These are phyloP conservation scores for Micromys minutus DNA, from an alignment of 2,113 vertebrate species.

Conservation along the genomic window DNA sequence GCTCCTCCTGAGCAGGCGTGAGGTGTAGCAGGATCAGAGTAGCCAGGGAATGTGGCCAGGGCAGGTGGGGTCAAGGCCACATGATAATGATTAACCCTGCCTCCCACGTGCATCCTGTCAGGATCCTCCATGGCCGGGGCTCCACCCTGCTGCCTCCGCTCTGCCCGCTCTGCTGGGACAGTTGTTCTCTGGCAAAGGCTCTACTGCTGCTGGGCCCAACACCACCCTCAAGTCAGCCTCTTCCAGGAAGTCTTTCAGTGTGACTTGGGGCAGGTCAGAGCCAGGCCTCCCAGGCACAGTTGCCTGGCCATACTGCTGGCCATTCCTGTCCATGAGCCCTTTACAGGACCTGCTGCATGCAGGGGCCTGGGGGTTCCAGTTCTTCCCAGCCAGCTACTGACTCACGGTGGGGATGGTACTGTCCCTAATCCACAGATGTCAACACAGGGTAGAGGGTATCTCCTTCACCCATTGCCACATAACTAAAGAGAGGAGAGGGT, in stretches of 20 bases:
- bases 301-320: background rate
- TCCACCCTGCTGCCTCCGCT: background rate
- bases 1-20: slow-evolving; percentile 15
- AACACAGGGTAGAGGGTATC: background rate
- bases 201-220: background rate
- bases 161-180: background rate
- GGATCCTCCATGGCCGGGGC: fast-evolving
- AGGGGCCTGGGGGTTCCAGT: background rate
- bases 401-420: background rate
- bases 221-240: fast-evolving
- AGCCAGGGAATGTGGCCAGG: background rate
- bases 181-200: background rate
- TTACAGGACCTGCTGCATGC: fast-evolving
- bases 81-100: slow-evolving; percentile 72
- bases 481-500: background rate
- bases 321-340: fast-evolving
- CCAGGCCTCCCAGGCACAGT: background rate
- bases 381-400: background rate
- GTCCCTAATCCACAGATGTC: background rate
- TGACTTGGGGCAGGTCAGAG: fast-evolving
- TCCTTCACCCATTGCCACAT: too few relatives aligned
- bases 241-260: background rate
- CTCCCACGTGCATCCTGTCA: background rate
- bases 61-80: slow-evolving; percentile 58
- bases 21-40: background rate